Base-by-base conservation (phyloP, 37 sponge, comb jelly and placozoan genomes). In the Diacarnus erythraeanus region DNA sequence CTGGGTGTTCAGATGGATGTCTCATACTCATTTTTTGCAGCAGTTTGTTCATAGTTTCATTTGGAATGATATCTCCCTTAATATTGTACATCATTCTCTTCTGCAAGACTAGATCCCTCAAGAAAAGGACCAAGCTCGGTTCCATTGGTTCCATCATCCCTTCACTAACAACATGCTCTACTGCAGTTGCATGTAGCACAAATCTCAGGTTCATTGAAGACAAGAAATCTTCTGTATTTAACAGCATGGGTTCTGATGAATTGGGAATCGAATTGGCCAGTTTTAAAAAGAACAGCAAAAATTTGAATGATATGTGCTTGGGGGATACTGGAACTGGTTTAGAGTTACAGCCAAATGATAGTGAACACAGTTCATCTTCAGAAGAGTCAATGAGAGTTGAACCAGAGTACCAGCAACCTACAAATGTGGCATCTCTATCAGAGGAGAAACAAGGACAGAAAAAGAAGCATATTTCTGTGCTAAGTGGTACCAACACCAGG, bases 1-100 rank as follows among this genome's bases (percentile, higher is more conserved):
- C 66, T 15, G 66, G 66, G 2, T 65, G 66, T 65, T 65, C 66
- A 31, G 66, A 65, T 30, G 17, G 33, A 18, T 65, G 66, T 30
- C 17, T 31, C 27, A 5, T 17, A 17, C 5, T 65, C 12, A 35
- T 65, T 5, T 31, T 5, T 1, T 31, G 33, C 17, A 25, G 34
- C 34, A 30, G 27, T 15, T 18, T 5, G 17, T 2, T 65, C 33
- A 30, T 31, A 34, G 3, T 31, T 12, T 30, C 31, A 31, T 8
- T 30, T 65, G 66, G 66, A 65, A 30, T 65, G 35, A 2, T 65
- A 17, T 30, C 33, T 30, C 66, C 35, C 17, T 10, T 65, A 35
- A 5, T 18, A 15, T 35, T 65, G 17, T 65, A 65, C 33, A 31
- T 65, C 31, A 5, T 31, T 31, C 27, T 65, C 66, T 65, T 65